A percentile compares a stretch with the other conserved stretches of the same genome.
Conservation (phyloP, 2,113 vertebrate genomes). For the Takifugu flavidus region DNA sequence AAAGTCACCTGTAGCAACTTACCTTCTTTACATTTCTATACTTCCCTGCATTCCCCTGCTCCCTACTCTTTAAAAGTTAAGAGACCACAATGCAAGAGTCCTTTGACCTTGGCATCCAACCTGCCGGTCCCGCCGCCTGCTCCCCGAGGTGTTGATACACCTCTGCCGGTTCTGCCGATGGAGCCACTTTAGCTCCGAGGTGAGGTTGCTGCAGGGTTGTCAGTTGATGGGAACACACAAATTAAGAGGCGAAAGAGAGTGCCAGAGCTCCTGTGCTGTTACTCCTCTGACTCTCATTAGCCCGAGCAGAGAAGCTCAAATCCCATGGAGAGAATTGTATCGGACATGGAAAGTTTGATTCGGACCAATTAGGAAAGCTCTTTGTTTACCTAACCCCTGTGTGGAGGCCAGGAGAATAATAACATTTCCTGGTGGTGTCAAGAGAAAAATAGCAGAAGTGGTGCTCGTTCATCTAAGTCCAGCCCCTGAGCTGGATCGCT, state of each 20-base stretch:
- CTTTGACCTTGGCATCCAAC: conserved; percentile 31
- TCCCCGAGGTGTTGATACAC: conserved; percentile 55
- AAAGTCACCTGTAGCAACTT: not conserved
- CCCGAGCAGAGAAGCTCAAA: conserved; percentile 36
- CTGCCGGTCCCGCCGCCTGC: conserved; percentile 41
- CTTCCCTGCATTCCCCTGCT: not conserved
- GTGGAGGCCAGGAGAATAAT: conserved; percentile 11
- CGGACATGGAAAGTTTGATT: conserved; percentile 51
- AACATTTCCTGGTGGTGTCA: conserved; percentile 27
- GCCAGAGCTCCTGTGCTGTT: conserved; percentile 49
- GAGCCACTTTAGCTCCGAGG: conserved; percentile 40
- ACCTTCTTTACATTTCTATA: not conserved
- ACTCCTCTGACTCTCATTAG: conserved; percentile 59
- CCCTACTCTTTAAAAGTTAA: conserved; percentile 15
- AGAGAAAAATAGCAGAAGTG: conserved; percentile 5
- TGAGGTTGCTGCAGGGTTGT: conserved; percentile 19
- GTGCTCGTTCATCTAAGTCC: conserved; percentile 43
- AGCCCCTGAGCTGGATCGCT: conserved; percentile 24
- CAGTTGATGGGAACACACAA: conserved; percentile 52
- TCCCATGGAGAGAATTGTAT: conserved; percentile 37
- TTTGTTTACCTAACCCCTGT: conserved; percentile 50
- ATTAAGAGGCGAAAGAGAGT: conserved; percentile 49
- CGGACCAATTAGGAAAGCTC: conserved; percentile 55
- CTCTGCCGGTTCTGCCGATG: conserved; percentile 40
- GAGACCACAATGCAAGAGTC: conserved; percentile 16